phyloP scores from a whole-genome alignment of 64 coral and sea anemone species.

The Platygyra sinensis region DNA sequence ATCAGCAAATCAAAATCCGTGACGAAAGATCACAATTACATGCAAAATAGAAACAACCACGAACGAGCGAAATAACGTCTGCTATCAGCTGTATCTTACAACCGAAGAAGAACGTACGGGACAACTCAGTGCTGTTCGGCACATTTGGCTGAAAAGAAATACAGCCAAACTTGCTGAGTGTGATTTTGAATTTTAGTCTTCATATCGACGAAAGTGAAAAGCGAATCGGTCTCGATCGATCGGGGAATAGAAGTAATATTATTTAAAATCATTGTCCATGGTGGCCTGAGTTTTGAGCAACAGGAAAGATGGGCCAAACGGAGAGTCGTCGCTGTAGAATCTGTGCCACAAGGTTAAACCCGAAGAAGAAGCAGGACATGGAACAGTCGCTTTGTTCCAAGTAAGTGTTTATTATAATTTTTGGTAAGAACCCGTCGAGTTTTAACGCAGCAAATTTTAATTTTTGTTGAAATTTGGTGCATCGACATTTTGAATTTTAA shows the following conservation, averaged over 20 bases:
- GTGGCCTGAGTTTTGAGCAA: not conserved
- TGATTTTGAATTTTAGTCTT: not conserved
- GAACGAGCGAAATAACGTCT: not conserved
- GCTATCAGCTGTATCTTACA: not conserved
- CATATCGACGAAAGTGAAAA: not conserved
- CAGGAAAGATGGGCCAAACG: slow-evolving; percentile 42
- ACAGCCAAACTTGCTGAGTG: not conserved
- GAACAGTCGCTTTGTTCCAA: slow-evolving; percentile 48
- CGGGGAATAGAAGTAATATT: not conserved
- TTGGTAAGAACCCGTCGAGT: not conserved
- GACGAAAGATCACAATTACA: slow-evolving; percentile 13
- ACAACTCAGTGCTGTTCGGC: not conserved
- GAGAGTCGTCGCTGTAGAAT: slow-evolving; percentile 55
- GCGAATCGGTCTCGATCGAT: not conserved
- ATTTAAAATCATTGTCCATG: not conserved
- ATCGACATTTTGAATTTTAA: not conserved
- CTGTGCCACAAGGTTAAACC: slow-evolving; percentile 53
- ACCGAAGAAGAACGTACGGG: not conserved
- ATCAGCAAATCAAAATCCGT: not conserved
- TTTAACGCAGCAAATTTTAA: not conserved
- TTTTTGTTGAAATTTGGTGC: not conserved
- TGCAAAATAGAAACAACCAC: not conserved
- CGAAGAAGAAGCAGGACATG: slow-evolving; percentile 67
- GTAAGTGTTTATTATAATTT: slow-evolving; percentile 1
- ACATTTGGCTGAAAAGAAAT: not conserved